Conservation (phyloP, 2,113 vertebrate genomes). For the Ceyx margarethae region DNA sequence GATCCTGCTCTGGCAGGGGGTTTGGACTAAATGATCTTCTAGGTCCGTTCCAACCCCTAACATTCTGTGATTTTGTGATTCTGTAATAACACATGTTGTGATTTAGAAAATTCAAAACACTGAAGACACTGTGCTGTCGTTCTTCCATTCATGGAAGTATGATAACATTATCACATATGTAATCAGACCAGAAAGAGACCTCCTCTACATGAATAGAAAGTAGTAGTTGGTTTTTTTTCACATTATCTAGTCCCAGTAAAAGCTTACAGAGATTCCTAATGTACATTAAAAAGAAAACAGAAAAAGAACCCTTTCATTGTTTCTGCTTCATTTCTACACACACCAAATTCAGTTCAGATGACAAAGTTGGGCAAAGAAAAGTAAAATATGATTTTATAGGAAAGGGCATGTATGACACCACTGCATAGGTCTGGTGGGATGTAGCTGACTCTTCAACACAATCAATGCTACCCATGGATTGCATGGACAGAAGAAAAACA, state of each 20-base stretch:
- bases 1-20: too few species aligned
- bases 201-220: neutral
- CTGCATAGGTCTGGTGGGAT: neutral
- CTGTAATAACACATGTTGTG: neutral
- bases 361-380: neutral
- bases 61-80: too few species aligned
- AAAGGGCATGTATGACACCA: neutral
- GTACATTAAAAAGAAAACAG: neutral
- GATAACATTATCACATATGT: neutral
- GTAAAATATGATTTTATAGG: neutral
- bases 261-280: neutral
- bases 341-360: neutral
- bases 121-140: neutral
- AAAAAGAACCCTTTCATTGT: neutral
- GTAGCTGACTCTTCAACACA: neutral
- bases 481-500: rapidly evolving
- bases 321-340: neutral
- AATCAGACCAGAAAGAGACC: neutral
- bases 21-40: too few species aligned
- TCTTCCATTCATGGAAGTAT: neutral
- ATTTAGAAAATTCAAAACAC: neutral
- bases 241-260: neutral
- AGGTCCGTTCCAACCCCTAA: too few species aligned
- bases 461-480: neutral
- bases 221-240: neutral